These are phyloP conservation scores for rat (Rattus norvegicus) DNA, from an alignment of 2,113 vertebrate genomes.

Conservation along the genomic window GRCr8 NC_086031.1:107747501-107748000, in stretches of 20 bases:
- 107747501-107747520: neutral
- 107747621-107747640: neutral
- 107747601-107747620: neutral
- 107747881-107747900: neutral
- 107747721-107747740: neutral
- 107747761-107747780: neutral
- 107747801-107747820: neutral
- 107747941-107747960: neutral
- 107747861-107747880: accelerated
- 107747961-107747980: neutral
- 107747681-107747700: neutral
- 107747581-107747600: neutral
- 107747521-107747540: neutral
- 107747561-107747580: neutral
- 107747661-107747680: neutral
- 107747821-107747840: accelerated
- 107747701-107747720: neutral
- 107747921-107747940: neutral
- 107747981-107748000: neutral
- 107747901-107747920: neutral
- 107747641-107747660: neutral
- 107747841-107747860: accelerated
- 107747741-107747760: neutral
- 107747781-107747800: neutral
- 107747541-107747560: neutral